phyloP scores from a whole-genome alignment of 2,888 invertebrate species.

The Amblyjoppa fuscipennis region DNA sequence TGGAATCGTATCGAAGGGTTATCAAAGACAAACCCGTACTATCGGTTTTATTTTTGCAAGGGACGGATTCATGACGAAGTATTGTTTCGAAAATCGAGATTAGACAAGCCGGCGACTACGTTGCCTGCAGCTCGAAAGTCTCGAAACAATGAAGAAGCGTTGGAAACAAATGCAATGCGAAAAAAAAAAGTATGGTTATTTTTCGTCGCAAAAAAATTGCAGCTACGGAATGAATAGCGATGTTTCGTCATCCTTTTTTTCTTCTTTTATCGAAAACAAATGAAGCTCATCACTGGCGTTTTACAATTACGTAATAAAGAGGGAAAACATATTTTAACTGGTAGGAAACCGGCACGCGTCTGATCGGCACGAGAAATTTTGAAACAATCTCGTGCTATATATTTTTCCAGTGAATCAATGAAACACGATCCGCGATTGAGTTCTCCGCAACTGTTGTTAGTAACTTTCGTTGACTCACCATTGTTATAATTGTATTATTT shows the following conservation, averaged over 20 bases:
- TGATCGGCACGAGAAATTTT: slow-evolving; percentile 22
- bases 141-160: slow-evolving; percentile 11
- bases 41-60: slow-evolving; percentile 54
- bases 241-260: background rate
- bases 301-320: slow-evolving; percentile 50
- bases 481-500: slow-evolving; percentile 51
- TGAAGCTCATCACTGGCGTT: background rate
- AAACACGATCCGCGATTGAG: background rate
- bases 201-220: slow-evolving; percentile 7
- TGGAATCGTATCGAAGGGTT: background rate
- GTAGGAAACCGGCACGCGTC: slow-evolving; percentile 7
- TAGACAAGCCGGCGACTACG: background rate
- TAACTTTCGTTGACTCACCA: slow-evolving; percentile 63
- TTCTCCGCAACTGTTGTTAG: background rate
- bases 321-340: background rate
- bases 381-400: slow-evolving; percentile 20
- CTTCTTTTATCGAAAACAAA: slow-evolving; percentile 16
- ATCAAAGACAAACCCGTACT: slow-evolving; percentile 16
- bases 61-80: slow-evolving; percentile 51
- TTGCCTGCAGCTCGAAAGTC: background rate
- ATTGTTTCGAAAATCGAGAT: background rate
- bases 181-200: background rate
- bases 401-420: slow-evolving; percentile 24
- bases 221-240: slow-evolving; percentile 32
- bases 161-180: background rate